Conservation (phyloP, 2,888 invertebrate species). For the Prosopocoilus inquinatus region DNA sequence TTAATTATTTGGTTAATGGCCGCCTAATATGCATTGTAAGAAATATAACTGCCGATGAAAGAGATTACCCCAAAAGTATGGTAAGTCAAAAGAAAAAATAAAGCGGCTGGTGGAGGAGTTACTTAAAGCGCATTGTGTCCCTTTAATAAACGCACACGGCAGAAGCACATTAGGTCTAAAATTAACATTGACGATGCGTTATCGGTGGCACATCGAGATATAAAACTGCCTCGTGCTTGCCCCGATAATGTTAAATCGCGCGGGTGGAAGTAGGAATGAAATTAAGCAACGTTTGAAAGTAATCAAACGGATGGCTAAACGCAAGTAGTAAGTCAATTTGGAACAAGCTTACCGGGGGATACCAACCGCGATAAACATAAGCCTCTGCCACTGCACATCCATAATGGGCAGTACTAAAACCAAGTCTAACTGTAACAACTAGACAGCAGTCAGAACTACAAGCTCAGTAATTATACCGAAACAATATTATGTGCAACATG, state of each 20-base stretch:
- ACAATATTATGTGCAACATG: conserved; percentile 51
- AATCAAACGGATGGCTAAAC: conserved; percentile 24
- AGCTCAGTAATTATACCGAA: conserved; percentile 51
- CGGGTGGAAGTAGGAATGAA: conserved; percentile 5
- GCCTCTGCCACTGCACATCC: conserved; percentile 29
- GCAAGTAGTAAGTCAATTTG: conserved; percentile 25
- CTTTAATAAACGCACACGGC: not conserved
- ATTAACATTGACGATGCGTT: conserved; percentile 1
- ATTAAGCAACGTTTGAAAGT: conserved; percentile 23
- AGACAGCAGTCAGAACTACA: conserved; percentile 47
- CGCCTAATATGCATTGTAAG: not conserved
- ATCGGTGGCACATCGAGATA: not conserved
- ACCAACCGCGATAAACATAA: conserved; percentile 28
- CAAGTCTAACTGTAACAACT: conserved; percentile 37
- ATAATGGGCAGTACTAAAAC: conserved; percentile 35
- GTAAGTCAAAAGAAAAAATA: no score
- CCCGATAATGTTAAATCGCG: conserved; percentile 6
- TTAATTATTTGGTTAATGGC: not conserved
- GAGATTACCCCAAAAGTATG: not conserved
- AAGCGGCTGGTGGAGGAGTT: not conserved
- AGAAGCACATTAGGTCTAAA: conserved; percentile 1
- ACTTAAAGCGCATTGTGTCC: not conserved
- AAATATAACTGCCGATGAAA: conserved; percentile 1
- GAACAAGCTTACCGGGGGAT: conserved; percentile 25
- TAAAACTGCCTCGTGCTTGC: not conserved